These are phyloP conservation scores for human DNA, from an alignment of 2,113 vertebrate species.

Conservation along the genomic window DNA sequence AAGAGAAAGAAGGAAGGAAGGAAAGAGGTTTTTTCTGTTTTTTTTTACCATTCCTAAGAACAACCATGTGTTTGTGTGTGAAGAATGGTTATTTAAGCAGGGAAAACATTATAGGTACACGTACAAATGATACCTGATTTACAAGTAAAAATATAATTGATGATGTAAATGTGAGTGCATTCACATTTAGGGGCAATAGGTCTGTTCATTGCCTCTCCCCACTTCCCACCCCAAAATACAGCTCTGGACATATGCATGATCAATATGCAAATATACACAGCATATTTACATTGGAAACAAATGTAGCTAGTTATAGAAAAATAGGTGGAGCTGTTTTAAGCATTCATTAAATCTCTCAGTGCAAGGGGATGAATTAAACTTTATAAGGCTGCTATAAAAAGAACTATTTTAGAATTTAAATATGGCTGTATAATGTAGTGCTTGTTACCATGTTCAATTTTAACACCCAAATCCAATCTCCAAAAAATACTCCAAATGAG, in stretches of 20 bases:
- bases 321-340: conserved; percentile 44
- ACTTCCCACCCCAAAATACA: background rate
- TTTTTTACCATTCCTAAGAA: background rate
- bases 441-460: conserved; percentile 37
- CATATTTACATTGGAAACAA: conserved; percentile 53
- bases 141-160: conserved; percentile 30
- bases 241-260: background rate
- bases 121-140: background rate
- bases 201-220: background rate
- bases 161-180: background rate
- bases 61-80: background rate
- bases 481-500: background rate
- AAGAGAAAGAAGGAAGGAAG: too few species aligned
- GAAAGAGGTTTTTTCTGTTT: too few species aligned
- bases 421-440: background rate
- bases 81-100: conserved; percentile 27
- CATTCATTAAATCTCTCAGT: conserved; percentile 28
- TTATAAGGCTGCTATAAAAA: conserved; percentile 49
- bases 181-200: background rate
- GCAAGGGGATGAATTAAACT: conserved; percentile 42
- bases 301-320: conserved; percentile 48
- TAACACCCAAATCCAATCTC: conserved; percentile 36
- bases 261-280: conserved; percentile 37
- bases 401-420: conserved; percentile 59
- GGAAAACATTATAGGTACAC: background rate